Evolutionary conservation across 2,797 vertebrate species (phyloP).

Genomic region (Karalla daura): DNA sequence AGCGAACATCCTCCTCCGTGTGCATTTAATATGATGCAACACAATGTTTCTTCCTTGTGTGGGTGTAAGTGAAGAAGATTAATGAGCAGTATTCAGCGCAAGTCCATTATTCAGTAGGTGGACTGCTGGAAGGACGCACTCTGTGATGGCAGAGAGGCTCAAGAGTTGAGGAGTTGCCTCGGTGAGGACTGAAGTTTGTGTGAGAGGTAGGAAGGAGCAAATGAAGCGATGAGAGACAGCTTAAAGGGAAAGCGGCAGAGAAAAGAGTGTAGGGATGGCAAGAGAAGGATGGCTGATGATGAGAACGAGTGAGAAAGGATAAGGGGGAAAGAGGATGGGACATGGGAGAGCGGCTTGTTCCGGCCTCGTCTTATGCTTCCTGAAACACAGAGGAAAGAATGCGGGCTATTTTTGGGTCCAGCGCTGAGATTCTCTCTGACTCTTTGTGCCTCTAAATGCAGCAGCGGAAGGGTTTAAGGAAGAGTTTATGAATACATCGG

Average conservation of each 20-base stretch:
- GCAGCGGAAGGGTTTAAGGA: conserved; percentile 75
- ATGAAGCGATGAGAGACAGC: conserved; percentile 15
- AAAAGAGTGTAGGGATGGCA: conserved; percentile 20
- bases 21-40: conserved; percentile 19
- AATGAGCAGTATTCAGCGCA: neutral
- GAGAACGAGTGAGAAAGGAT: conserved; percentile 8
- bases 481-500: conserved; percentile 72
- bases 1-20: conserved; percentile 5
- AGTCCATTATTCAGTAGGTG: neutral
- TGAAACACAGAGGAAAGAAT: conserved; percentile 83
- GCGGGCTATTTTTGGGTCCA: conserved; percentile 81
- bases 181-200: conserved; percentile 44
- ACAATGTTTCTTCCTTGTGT: conserved; percentile 2
- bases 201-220: conserved; percentile 25
- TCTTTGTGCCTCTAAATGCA: conserved; percentile 72
- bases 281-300: conserved; percentile 16
- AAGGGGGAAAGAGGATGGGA: conserved; percentile 27
- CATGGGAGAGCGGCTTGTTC: conserved; percentile 61
- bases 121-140: neutral
- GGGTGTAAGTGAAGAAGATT: neutral
- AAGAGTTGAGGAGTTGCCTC: conserved; percentile 3
- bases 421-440: conserved; percentile 70
- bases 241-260: conserved; percentile 1
- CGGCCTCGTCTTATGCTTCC: conserved; percentile 76
- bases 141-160: conserved; percentile 7